Evolutionary conservation across 2,888 invertebrate genomes (phyloP).

Genomic region (Phengaris arion): DNA sequence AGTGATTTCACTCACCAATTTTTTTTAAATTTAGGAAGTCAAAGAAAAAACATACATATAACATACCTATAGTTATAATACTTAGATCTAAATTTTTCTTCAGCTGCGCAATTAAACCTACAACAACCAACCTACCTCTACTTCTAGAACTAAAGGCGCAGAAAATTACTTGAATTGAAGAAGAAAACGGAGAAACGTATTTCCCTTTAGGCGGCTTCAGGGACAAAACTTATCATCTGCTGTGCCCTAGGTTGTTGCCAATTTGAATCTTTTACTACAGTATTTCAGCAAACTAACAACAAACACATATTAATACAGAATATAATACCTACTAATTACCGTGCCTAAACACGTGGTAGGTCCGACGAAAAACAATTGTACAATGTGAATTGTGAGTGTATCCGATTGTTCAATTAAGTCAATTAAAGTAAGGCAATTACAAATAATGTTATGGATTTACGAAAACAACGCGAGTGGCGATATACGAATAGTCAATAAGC

Average conservation of each 20-base stretch:
- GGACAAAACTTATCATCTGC: background rate
- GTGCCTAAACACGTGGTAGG: background rate
- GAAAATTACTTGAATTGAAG: no score
- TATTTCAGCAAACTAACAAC: background rate
- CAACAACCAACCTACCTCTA: no score
- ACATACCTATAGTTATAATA: no score
- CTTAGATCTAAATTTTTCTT: background rate
- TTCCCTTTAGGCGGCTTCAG: background rate
- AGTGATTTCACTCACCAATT: background rate
- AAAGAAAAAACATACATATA: no score
- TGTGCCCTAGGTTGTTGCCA: background rate
- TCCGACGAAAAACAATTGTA: constrained; percentile 23
- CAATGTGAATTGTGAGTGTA: constrained; percentile 11
- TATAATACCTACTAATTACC: background rate
- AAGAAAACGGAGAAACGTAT: background rate
- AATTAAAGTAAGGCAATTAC: constrained; percentile 19
- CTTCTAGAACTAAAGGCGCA: background rate
- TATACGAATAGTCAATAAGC: constrained; percentile 65
- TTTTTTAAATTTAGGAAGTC: no score
- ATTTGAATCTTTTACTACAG: background rate
- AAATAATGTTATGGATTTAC: constrained; percentile 45
- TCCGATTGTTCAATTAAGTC: constrained; percentile 23
- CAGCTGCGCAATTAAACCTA: background rate
- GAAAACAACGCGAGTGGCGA: constrained; percentile 50
- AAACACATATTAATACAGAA: background rate